These are phyloP conservation scores for Protobothrops flavoviridis DNA, from an alignment of 2,113 vertebrate species.

Conservation along the genomic window DNA sequence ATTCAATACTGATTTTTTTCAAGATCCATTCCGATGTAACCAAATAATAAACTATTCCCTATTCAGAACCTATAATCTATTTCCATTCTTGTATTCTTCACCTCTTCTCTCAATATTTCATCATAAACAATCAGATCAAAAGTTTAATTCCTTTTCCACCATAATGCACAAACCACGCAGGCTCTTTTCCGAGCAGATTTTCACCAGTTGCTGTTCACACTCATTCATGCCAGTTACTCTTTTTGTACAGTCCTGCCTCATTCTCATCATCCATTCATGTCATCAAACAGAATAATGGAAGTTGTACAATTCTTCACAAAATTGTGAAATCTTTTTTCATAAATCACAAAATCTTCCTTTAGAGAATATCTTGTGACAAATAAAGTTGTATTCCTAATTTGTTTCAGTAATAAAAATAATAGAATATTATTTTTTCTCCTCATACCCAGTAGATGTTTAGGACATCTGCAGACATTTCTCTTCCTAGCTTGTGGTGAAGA, in stretches of 20 bases:
- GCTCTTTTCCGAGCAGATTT: not conserved
- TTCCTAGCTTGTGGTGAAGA: not conserved
- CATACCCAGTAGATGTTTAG: not conserved
- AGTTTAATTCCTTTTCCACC: not conserved
- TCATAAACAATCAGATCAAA: not conserved
- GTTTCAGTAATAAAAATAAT: not conserved
- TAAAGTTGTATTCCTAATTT: not conserved
- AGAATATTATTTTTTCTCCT: not conserved
- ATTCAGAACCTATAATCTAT: not conserved
- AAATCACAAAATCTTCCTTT: not conserved
- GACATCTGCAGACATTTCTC: not conserved
- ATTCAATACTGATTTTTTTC: not conserved
- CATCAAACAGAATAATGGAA: not conserved
- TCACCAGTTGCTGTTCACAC: not conserved
- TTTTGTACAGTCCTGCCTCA: not conserved
- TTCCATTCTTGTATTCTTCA: not conserved
- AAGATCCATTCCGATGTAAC: not conserved
- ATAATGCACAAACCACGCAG: not conserved
- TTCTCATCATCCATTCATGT: not conserved
- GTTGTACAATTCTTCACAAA: not conserved
- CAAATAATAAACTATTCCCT: not conserved
- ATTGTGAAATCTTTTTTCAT: not conserved
- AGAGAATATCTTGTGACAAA: not conserved
- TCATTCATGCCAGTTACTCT: not conserved
- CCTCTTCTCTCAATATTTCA: not conserved